These are phyloP conservation scores for Scaptomyza caliginosa DNA, from an alignment of 2,888 invertebrate genomes.

Conservation along the genomic window DNA sequence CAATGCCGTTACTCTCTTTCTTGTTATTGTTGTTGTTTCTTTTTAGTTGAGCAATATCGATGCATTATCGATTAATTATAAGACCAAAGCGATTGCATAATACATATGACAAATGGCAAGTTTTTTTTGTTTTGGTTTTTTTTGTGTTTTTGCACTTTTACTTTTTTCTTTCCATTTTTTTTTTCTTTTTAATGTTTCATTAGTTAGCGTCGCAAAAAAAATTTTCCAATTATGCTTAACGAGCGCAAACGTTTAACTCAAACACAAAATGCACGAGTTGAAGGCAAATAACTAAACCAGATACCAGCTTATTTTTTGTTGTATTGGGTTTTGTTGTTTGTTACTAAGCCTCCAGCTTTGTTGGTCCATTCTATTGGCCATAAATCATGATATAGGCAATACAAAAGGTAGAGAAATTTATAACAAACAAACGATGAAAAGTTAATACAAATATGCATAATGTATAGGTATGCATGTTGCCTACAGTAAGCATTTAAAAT, in stretches of 20 bases:
- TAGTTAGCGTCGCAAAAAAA: slow-evolving; percentile 52
- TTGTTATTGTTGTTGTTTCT: slow-evolving; percentile 13
- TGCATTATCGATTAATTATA: slow-evolving; percentile 35
- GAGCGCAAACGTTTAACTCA: slow-evolving; percentile 44
- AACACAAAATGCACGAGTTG: slow-evolving; percentile 21
- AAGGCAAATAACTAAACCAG: not conserved
- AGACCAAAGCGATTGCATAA: slow-evolving; percentile 16
- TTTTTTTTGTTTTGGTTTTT: slow-evolving; percentile 11
- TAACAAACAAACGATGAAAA: not conserved
- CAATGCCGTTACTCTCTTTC: slow-evolving; percentile 21
- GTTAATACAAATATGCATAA: not conserved
- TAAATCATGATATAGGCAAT: slow-evolving; percentile 4
- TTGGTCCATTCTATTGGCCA: not conserved
- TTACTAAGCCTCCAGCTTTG: not conserved
- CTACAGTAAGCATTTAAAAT: not conserved
- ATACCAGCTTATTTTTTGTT: not conserved
- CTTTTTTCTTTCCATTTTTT: too few species aligned
- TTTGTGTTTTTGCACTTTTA: slow-evolving; percentile 54
- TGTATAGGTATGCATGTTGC: not conserved
- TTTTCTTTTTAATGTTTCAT: slow-evolving; percentile 70
- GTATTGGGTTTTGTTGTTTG: too few species aligned
- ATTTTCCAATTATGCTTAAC: slow-evolving; percentile 57
- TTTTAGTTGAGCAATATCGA: slow-evolving; percentile 3
- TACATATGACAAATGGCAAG: slow-evolving; percentile 32
- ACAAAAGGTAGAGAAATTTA: not conserved